These are phyloP conservation scores for Elaphurus davidianus DNA, from an alignment of 2,113 vertebrate genomes.

Conservation along the genomic window DNA sequence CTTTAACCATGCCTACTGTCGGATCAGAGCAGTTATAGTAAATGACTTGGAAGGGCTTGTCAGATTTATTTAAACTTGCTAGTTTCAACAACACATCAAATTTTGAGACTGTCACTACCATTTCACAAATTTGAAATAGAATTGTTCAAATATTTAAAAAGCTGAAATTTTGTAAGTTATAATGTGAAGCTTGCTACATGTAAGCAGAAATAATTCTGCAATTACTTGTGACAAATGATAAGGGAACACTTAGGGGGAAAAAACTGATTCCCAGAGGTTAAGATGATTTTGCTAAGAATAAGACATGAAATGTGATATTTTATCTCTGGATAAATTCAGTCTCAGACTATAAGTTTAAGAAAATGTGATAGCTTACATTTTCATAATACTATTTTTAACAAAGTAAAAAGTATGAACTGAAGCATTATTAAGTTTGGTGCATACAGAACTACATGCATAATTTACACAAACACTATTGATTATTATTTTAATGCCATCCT, in stretches of 20 bases:
- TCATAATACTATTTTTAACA: not conserved
- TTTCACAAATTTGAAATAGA: not conserved
- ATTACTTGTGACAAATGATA: not conserved
- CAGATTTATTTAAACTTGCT: not conserved
- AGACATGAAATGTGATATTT: not conserved
- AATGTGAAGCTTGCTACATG: not conserved
- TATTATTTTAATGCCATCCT: not conserved
- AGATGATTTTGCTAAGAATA: not conserved
- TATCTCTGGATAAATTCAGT: not conserved
- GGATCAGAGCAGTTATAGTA: not conserved
- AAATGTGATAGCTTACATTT: not conserved
- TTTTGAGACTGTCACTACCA: not conserved
- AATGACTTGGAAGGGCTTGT: not conserved
- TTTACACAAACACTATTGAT: not conserved
- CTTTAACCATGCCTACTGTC: not conserved
- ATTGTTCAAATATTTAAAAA: not conserved
- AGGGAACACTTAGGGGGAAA: not conserved
- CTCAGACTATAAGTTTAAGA: not conserved
- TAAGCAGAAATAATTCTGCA: not conserved
- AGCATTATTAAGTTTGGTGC: not conserved
- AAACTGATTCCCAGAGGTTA: not conserved
- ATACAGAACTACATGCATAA: not conserved
- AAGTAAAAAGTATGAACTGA: not conserved
- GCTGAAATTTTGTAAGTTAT: not conserved
- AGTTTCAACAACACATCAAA: conserved; percentile 20